These are phyloP conservation scores for Graphium colonna DNA, from an alignment of 2,888 invertebrate genomes.

Conservation along the genomic window DNA sequence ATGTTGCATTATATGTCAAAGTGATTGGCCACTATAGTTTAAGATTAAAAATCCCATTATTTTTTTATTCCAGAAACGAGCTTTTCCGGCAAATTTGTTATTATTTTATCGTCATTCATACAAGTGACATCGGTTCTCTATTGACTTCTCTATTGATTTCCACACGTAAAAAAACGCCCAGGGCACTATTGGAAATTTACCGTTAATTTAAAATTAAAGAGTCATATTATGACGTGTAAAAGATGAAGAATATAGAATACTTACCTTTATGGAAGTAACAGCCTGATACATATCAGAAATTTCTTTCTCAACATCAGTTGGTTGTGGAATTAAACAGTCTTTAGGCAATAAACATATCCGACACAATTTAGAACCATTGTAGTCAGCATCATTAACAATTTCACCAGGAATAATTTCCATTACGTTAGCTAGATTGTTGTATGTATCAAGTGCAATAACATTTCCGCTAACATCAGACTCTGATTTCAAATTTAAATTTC, in stretches of 20 bases:
- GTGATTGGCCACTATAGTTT: too few relatives aligned
- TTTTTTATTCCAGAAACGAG: too few relatives aligned
- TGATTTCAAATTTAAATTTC: not conserved
- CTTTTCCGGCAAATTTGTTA: too few relatives aligned
- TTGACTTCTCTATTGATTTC: too few relatives aligned
- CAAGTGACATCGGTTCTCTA: too few relatives aligned
- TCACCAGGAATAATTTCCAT: not conserved
- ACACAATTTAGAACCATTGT: conserved; percentile 55
- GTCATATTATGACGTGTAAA: not conserved
- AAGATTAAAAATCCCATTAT: too few relatives aligned
- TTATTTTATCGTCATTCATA: too few relatives aligned
- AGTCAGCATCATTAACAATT: conserved; percentile 25
- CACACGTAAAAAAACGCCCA: too few relatives aligned
- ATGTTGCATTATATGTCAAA: too few relatives aligned
- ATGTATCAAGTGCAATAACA: not conserved
- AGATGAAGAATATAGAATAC: conserved; percentile 23
- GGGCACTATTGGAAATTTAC: too few relatives aligned
- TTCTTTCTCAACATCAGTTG: conserved; percentile 45
- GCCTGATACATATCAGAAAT: conserved; percentile 52
- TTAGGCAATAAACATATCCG: conserved; percentile 65
- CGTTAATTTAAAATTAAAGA: not conserved
- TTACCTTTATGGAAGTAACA: conserved; percentile 57
- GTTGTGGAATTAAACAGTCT: conserved; percentile 48
- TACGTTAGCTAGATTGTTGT: not conserved
- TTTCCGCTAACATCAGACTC: not conserved